phyloP scores from a whole-genome alignment of 2,797 vertebrate species.

The Nannoperca australis region DNA sequence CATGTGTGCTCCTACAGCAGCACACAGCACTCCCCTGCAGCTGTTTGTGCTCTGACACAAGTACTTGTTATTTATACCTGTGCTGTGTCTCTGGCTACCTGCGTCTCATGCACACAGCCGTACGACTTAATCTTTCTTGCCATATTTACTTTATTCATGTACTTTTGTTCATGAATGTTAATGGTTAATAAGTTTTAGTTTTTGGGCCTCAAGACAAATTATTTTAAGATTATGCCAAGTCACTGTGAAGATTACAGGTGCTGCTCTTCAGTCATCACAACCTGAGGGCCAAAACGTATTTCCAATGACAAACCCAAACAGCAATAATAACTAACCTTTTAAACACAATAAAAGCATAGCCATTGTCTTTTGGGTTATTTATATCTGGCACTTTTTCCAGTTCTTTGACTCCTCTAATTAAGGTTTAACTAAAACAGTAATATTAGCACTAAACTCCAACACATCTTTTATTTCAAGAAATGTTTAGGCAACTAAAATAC shows the following conservation, averaged over 20 bases:
- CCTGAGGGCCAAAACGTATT: constrained; percentile 15
- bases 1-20: constrained; percentile 70
- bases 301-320: background rate
- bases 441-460: background rate
- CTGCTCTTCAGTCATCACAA: background rate
- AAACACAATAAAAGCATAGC: constrained; percentile 8
- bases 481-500: background rate
- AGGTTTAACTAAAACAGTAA: constrained; percentile 2
- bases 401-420: constrained; percentile 17
- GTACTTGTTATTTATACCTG: constrained; percentile 71
- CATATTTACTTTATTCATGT: constrained; percentile 11
- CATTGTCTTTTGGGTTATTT: background rate
- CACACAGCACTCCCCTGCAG: constrained; percentile 67
- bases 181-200: background rate
- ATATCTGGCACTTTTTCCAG: background rate
- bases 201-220: constrained; percentile 8
- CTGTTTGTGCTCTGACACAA: constrained; percentile 73
- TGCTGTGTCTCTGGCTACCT: constrained; percentile 48
- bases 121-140: constrained; percentile 8
- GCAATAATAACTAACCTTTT: background rate
- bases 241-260: constrained; percentile 2
- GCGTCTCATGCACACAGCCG: constrained; percentile 34
- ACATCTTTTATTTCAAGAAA: constrained; percentile 7
- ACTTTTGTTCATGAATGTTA: constrained; percentile 22
- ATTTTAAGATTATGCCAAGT: constrained; percentile 12